Base-by-base conservation (phyloP, 2,113 vertebrate genomes). In the Burhinus oedicnemus region DNA sequence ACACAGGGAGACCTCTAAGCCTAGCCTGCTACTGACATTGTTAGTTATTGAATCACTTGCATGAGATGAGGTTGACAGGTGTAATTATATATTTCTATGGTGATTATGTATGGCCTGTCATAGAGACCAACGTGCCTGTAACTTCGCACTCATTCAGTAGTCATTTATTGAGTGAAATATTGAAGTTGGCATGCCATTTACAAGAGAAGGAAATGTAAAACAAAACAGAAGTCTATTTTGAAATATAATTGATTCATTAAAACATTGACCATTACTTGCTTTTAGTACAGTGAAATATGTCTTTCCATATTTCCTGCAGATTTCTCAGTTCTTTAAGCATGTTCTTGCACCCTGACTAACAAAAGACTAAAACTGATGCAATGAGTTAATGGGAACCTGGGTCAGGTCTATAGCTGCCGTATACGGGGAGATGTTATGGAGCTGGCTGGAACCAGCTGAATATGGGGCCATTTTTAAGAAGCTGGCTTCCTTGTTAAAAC, bases 11-110 rank as follows among this genome's bases (percentile, higher is more conserved):
- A 98, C 97, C 97, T 97, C 97, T 95, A 96, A 98, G 97, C 98
- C 96, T 96, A 98, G 97, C 86, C 97, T 90, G 94, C 96, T 94
- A 69, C 92, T 98, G 97, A 97, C 98, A 98, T 97, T 97, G 97
- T 98, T 98, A 98, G 98, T 98, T 98, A 98, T 97, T 98, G 98
- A 98, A 98, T 99, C 98, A 98, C 96, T 99, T 98, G 98, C 98
- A 98, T 83, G 84, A 98, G 98, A 98, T 97, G 98, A 98, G 93
- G 97, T 96, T 99, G 99, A 98, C 99, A 99, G 98, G 98, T 98
- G 97, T 99, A 99, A 99, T 99, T 99, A 99, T 98, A 93, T 98
- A 98, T 98, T 98, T 98, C 97, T 98, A 40, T 98, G 97, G 98
- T 98, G 98, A 99, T 99, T 98, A 98, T 98, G 94, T 97, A 97